Percentiles rank a stretch among this genome's conserved stretches.
phyloP scores from a whole-genome alignment of 2,113 vertebrate species.

The Passer montanus region DNA sequence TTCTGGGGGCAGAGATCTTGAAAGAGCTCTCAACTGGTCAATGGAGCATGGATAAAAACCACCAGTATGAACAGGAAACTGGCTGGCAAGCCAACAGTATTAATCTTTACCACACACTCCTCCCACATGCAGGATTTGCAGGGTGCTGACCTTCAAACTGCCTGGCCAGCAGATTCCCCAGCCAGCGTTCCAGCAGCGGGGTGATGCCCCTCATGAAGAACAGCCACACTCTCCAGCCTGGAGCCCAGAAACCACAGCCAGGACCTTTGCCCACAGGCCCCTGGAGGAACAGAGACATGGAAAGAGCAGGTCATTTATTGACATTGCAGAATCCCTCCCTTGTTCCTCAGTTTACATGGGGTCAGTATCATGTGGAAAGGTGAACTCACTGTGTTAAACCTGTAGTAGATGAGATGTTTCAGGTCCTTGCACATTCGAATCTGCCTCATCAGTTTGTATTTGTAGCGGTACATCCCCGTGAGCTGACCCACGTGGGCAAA shows the following conservation, averaged over 20 bases:
- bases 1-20: not conserved
- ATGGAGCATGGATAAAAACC: not conserved
- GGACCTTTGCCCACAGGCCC: constrained; percentile 98
- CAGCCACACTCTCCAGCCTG: constrained; percentile 99
- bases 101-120: not conserved
- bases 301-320: not conserved
- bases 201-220: constrained; percentile 99
- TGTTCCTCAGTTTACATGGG: not conserved
- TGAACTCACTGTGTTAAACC: constrained; percentile 95
- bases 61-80: not conserved
- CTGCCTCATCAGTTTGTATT: constrained; percentile 99
- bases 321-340: not conserved
- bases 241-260: constrained; percentile 98
- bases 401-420: constrained; percentile 98
- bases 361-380: rapidly evolving
- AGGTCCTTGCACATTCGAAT: constrained; percentile 99
- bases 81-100: not conserved
- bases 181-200: constrained; percentile 94
- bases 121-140: not conserved
- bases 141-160: constrained; percentile 93
- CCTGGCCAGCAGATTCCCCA: constrained; percentile 96
- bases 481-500: constrained; percentile 98
- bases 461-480: constrained; percentile 99
- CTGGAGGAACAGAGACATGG: constrained; percentile 61
- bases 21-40: not conserved